Base-by-base conservation (phyloP, 2,113 vertebrate genomes). In the Scalopus aquaticus region DNA sequence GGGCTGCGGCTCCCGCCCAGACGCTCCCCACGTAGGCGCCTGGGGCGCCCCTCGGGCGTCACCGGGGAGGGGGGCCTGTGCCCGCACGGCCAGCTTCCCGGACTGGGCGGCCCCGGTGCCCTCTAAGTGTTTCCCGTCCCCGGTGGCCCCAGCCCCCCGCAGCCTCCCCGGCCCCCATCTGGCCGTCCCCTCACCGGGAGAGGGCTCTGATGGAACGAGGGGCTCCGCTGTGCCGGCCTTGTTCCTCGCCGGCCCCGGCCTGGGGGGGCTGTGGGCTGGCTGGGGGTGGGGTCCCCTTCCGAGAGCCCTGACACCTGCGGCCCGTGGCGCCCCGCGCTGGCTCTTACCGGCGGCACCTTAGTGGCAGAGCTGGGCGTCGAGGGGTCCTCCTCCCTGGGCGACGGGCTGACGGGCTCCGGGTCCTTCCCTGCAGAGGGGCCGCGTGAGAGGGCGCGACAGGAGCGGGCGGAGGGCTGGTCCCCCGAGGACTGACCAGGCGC, bases 361-460 rank as follows among this genome's bases (percentile, higher is more conserved):
- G 98, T 98, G 98, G 98, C 97, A 64, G 99, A 99, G 96, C 99
- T 99, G 35, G 99, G 99, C 85, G 98, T 99, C 80, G 98, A 98
- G 65, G 99, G 99, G 96, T 98, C 98, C 96, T 99, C 99, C 93
- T 99, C 99, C 97, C 97, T 99, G 93, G 98, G 91, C 7, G 96
- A 91, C 0, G 97, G 97, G 74, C 98, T 98, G 3, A 98, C 98
- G 95, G 98, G 97, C 97, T 99, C 99, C 96, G 98, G 97, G 3
- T 99, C 99, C 97, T 98, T 99, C 97, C 99, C 99, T 99, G 98
- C 49, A 98, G 37, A 97, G 78, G 2, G 65, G 58, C 0, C 0
- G 0, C n/a, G 74, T 93, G 84, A 93, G 89, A 28, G 64, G 64
- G 32, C 13, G 16, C n/a, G 9, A 19, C 12, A 13, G 44, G 6